A percentile compares a stretch with the other conserved stretches of the same genome.
These are phyloP conservation scores for Monochamus saltuarius DNA, from an alignment of 1,140 invertebrate species.

Conservation along the genomic window DNA sequence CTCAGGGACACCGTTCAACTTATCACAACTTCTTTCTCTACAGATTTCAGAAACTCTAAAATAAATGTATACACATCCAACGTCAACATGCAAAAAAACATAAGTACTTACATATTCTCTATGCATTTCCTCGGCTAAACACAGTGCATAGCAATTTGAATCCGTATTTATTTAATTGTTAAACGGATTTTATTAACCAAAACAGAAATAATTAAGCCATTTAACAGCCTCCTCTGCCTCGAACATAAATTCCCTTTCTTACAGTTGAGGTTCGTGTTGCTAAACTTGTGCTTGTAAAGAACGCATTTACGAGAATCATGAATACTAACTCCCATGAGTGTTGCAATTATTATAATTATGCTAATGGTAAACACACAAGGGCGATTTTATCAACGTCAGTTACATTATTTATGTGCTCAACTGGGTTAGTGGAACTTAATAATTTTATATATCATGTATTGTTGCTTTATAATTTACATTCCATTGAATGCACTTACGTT, in stretches of 20 bases:
- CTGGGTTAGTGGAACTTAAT: slow-evolving; percentile 2
- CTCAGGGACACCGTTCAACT: background rate
- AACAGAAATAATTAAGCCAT: slow-evolving; percentile 3
- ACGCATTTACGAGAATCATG: background rate
- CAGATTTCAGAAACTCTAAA: no score
- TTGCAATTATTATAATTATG: slow-evolving; percentile 2
- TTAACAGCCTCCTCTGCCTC: background rate
- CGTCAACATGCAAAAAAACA: no score
- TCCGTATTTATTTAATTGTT: background rate
- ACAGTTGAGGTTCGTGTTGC: background rate
- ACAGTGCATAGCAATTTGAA: no score
- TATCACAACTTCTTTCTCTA: background rate
- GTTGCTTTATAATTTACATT: background rate
- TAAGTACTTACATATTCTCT: no score
- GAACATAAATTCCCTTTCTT: background rate
- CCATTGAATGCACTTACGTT: background rate
- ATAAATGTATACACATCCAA: no score
- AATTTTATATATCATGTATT: background rate
- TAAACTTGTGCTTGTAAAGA: background rate
- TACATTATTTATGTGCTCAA: slow-evolving; percentile 2
- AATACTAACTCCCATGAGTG: background rate
- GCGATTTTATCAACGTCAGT: slow-evolving; percentile 6
- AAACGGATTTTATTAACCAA: background rate
- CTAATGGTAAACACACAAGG: slow-evolving; percentile 3
- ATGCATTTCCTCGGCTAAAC: no score